These are phyloP conservation scores for Zeuzera pyrina DNA, from an alignment of 2,888 invertebrate species.

Conservation along the genomic window DNA sequence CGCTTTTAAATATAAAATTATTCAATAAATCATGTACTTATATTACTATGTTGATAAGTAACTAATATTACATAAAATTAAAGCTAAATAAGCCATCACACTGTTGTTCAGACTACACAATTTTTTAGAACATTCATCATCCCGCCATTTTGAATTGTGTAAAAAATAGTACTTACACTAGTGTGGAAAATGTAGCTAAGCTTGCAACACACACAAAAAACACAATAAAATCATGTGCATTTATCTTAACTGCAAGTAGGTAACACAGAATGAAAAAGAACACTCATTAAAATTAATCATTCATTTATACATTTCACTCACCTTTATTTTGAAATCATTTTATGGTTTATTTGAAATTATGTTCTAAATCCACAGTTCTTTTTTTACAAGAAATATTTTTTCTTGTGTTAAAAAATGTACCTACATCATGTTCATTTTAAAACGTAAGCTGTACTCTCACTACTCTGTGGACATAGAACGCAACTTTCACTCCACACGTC, in stretches of 20 bases:
- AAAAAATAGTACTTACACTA: constrained; percentile 35
- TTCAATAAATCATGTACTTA: too few relatives aligned
- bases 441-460: constrained; percentile 3
- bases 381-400: constrained; percentile 5
- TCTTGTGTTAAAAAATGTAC: constrained; percentile 6
- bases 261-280: constrained; percentile 15
- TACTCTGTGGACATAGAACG: constrained; percentile 41
- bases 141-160: constrained; percentile 36
- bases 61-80: constrained; percentile 13
- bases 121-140: constrained; percentile 22
- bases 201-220: constrained; percentile 59
- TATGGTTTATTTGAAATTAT: constrained; percentile 12
- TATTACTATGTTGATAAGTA: too few relatives aligned
- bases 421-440: neutral
- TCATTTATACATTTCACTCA: constrained; percentile 19
- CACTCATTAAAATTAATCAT: constrained; percentile 35
- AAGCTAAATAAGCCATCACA: constrained; percentile 42
- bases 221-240: constrained; percentile 33
- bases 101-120: constrained; percentile 30
- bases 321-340: constrained; percentile 18
- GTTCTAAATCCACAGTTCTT: constrained; percentile 17
- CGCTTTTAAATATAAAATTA: constrained; percentile 32
- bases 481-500: constrained; percentile 44
- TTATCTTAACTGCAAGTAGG: constrained; percentile 18
- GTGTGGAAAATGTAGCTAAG: constrained; percentile 42